Evolutionary conservation across 2,888 invertebrate genomes (phyloP).

Genomic region (Hirtodrosophila histrioides): DNA sequence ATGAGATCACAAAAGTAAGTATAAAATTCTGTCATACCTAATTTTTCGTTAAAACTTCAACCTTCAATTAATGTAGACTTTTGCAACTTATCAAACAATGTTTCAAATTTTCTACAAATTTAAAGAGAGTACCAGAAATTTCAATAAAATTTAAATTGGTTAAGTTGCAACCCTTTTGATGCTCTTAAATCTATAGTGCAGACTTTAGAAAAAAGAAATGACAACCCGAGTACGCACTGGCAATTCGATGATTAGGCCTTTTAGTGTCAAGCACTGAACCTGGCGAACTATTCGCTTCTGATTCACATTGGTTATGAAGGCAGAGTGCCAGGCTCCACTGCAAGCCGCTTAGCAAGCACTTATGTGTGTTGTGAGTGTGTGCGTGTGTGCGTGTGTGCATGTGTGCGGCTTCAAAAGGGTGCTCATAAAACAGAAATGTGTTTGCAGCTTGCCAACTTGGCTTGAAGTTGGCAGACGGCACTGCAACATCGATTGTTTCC

Average conservation of each 20-base stretch:
- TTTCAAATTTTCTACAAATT: no score
- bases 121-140: no score
- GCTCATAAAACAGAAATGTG: conserved; percentile 26
- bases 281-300: conserved; percentile 27
- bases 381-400: conserved; percentile 1
- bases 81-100: no score
- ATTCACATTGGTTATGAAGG: conserved; percentile 31
- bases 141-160: no score
- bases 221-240: conserved; percentile 18
- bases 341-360: conserved; percentile 23
- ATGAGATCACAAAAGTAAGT: no score
- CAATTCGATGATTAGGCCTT: conserved; percentile 42
- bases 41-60: no score
- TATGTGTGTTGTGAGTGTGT: conserved; percentile 1
- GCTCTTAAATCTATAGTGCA: no score
- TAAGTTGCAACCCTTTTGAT: no score
- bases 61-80: no score
- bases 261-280: conserved; percentile 24
- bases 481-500: conserved; percentile 9
- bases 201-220: no score
- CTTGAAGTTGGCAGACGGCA: conserved; percentile 22
- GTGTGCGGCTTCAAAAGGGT: conserved; percentile 16
- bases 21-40: no score
- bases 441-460: conserved; percentile 28
- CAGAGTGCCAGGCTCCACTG: conserved; percentile 37